Percentiles rank a stretch among this genome's conserved stretches.
Evolutionary conservation across 2,888 invertebrate genomes (phyloP).

Genomic region (Euspilapteryx auroguttella): DNA sequence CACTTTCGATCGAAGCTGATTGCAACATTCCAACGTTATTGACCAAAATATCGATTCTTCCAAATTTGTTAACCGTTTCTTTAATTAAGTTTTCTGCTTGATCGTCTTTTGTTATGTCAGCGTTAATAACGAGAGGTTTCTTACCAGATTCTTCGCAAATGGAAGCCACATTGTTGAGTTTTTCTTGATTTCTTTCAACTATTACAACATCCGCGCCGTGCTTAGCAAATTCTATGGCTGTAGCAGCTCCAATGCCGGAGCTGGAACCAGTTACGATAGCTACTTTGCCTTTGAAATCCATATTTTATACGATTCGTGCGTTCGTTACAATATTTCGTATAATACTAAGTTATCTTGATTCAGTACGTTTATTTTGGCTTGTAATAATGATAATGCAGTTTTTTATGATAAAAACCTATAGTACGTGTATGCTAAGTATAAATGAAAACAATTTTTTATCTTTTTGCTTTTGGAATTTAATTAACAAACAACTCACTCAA

Average conservation of each 20-base stretch:
- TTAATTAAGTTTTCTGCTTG: slow-evolving; percentile 13
- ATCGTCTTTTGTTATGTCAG: slow-evolving; percentile 17
- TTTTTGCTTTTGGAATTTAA: too few species aligned
- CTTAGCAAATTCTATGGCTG: slow-evolving; percentile 18
- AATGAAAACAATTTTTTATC: too few species aligned
- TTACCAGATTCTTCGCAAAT: slow-evolving; percentile 12
- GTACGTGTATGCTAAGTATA: too few species aligned
- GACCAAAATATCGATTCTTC: slow-evolving; percentile 19
- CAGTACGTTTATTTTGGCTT: too few species aligned
- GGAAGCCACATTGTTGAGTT: slow-evolving; percentile 12
- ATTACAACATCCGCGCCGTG: slow-evolving; percentile 17
- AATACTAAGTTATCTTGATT: too few species aligned
- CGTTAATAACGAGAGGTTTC: slow-evolving; percentile 13
- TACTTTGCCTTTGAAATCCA: slow-evolving; percentile 16
- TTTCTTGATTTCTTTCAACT: slow-evolving; percentile 15
- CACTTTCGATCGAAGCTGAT: slow-evolving; percentile 10
- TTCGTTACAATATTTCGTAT: too few species aligned
- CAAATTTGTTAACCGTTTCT: slow-evolving; percentile 15
- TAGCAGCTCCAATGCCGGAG: slow-evolving; percentile 25
- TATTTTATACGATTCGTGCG: too few species aligned
- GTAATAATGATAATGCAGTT: too few species aligned
- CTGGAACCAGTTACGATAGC: slow-evolving; percentile 24
- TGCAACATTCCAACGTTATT: slow-evolving; percentile 19
- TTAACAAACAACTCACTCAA: too few species aligned
- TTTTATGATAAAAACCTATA: too few species aligned